phyloP scores from a whole-genome alignment of 2,888 invertebrate species.

The Meliscaeva auricollis region DNA sequence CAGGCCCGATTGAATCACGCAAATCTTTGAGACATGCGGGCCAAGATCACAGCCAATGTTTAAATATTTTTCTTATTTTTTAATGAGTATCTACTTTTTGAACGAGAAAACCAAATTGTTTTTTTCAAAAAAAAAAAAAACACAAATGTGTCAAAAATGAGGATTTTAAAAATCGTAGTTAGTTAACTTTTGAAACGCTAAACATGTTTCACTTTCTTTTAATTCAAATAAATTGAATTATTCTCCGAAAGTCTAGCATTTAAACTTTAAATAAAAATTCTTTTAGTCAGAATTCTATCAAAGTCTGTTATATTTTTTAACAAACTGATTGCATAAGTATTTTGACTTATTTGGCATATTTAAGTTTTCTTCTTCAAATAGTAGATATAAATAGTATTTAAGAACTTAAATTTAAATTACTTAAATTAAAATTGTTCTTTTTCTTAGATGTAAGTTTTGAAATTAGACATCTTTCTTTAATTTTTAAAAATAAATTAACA shows the following conservation, averaged over 20 bases:
- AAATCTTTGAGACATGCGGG: slow-evolving; percentile 54
- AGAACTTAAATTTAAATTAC: background rate
- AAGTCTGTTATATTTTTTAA: slow-evolving; percentile 12
- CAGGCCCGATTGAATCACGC: slow-evolving; percentile 52
- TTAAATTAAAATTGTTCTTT: background rate
- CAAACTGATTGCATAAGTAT: slow-evolving; percentile 24
- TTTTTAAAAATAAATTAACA: background rate
- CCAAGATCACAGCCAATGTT: slow-evolving; percentile 26
- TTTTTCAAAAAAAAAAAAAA: too few relatives aligned
- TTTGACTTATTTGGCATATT: background rate
- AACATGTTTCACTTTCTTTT: slow-evolving; percentile 17
- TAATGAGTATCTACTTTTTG: slow-evolving; percentile 23
- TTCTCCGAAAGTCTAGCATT: background rate
- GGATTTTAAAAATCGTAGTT: slow-evolving; percentile 9
- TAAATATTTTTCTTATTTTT: background rate
- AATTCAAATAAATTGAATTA: slow-evolving; percentile 35
- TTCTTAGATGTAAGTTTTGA: background rate
- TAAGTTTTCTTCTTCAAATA: slow-evolving; percentile 8
- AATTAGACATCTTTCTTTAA: slow-evolving; percentile 7
- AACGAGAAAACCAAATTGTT: slow-evolving; percentile 4
- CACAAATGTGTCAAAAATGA: background rate
- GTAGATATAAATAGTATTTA: background rate
- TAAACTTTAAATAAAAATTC: slow-evolving; percentile 6
- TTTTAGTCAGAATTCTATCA: background rate
- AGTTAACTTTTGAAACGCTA: slow-evolving; percentile 3